Evolutionary conservation across 2,113 vertebrate species (phyloP), one percentile per base, ranked within the genome.

Genomic region (Eurystomus gularis): DNA sequence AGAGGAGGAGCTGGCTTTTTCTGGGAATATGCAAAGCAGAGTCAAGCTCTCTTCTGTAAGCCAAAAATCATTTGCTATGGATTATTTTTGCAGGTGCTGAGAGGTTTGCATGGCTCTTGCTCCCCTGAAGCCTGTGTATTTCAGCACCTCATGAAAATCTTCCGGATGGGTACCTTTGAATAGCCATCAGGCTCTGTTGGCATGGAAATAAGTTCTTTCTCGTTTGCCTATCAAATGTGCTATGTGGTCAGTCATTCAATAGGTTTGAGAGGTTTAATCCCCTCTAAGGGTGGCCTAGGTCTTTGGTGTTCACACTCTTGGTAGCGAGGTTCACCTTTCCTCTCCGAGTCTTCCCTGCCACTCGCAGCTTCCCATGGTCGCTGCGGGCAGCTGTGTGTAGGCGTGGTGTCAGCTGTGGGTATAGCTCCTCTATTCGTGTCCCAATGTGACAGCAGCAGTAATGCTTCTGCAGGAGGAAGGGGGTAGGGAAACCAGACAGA

Each of bases 151-250:
- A 97, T 96, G 97, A 96, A 98, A 98, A 98, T 97, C 92, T 86
- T 86, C 91, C 20, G 39, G 96, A 91, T 86, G 87, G 55, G 69
- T 39, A 42, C 94, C 91, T 98, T 97, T 98, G 97, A 98, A 98
- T 97, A 98, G 95, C 88, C 61, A 46, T 61, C 85, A 91, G 95
- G 94, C 91, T 82, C 52, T 94, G 86, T 88, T 90, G 96, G 94
- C 91, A 96, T 95, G 90, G 86, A 91, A 94, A 94, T 95, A 82
- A 94, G 46, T 75, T 78, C 85, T 88, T 90, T 90, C 58, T 94
- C 4, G 91, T 98, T 98, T 98, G 96, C 95, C 77, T 97, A 92
- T 96, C 96, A 98, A 97, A 98, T 97, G 69, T 92, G 57, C 86
- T n/a, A 26, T 94, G 96, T 96, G 91, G 86, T 87, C 91, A 97